A percentile compares a stretch with the other conserved stretches of the same genome.
phyloP scores from a whole-genome alignment of 2,113 vertebrate genomes.

The Nerophis lumbriciformis region DNA sequence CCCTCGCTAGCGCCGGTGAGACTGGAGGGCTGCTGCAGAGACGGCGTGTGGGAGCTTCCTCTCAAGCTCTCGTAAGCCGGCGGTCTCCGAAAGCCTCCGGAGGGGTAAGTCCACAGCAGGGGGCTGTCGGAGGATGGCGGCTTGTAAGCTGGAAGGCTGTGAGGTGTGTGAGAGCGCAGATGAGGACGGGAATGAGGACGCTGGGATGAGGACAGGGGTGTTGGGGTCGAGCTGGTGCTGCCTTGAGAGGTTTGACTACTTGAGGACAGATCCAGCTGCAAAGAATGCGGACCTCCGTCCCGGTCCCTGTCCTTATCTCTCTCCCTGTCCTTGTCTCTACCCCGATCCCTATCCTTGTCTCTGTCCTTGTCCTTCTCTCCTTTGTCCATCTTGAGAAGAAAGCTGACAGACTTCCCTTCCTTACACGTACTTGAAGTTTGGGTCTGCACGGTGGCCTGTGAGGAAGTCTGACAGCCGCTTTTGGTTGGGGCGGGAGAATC shows the following conservation, averaged over 20 bases:
- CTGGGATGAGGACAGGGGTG: slow-evolving; percentile 63
- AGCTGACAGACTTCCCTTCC: slow-evolving; percentile 72
- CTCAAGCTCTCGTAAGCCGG: slow-evolving; percentile 84
- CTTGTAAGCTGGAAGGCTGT: slow-evolving; percentile 71
- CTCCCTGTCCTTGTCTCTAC: slow-evolving; percentile 27
- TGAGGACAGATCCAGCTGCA: slow-evolving; percentile 48
- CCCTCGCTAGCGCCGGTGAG: slow-evolving; percentile 54
- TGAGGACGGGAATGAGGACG: slow-evolving; percentile 73
- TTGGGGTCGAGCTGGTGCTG: slow-evolving; percentile 72
- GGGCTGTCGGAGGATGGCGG: slow-evolving; percentile 71
- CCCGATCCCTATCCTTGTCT: slow-evolving; percentile 55
- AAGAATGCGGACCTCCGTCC: slow-evolving; percentile 51
- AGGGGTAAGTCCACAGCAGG: slow-evolving; percentile 86
- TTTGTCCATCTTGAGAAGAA: slow-evolving; percentile 72
- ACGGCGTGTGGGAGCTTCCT: slow-evolving; percentile 62
- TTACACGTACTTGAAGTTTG: slow-evolving; percentile 64
- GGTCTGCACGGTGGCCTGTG: slow-evolving; percentile 66
- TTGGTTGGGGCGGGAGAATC: slow-evolving; percentile 76
- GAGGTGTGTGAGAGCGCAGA: slow-evolving; percentile 73
- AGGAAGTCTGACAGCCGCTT: slow-evolving; percentile 64
- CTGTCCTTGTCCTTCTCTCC: slow-evolving; percentile 65
- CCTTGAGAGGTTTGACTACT: slow-evolving; percentile 49
- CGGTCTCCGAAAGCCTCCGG: slow-evolving; percentile 78
- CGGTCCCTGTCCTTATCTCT: slow-evolving; percentile 29
- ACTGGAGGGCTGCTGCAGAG: slow-evolving; percentile 59